Base-by-base conservation (phyloP, 1,140 invertebrate species). In the Psix sp. region DNA sequence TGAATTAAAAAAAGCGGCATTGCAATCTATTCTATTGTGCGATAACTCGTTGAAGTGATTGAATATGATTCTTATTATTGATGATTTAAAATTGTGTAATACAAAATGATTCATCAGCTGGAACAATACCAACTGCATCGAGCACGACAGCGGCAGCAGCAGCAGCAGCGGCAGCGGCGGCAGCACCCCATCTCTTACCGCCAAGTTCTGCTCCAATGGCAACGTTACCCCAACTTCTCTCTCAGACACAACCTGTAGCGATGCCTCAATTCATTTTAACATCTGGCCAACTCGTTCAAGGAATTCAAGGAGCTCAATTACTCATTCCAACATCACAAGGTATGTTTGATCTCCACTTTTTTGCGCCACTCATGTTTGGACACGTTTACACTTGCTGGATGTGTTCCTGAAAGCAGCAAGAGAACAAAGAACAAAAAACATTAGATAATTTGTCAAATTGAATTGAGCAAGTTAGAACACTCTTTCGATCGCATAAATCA, bases 261-360 rank as follows among this genome's bases (percentile, higher is more conserved):
- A 93, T 94, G 91, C 94, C 94, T 45, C 95, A 96, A 87, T 92
- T 96, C 65, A 96, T 97, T 81, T 90, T 97, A 72, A 94, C 94
- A 38, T 96, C 95, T 57, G 95, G 95, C 62, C 94, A 96, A 87
- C 90, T 96, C 77, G 92, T 95, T 42, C 94, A 96, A 86, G 94
- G 95, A 54, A 95, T 96, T 74, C 95, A 96, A 86, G 95, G 95
- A 6, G 95, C 95, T 62, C 95, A 97, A 84, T 90, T 97, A 49
- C 91, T 97, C 59, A 97, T 98, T 87, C 96, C 96, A 36, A 96
- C 95, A 13, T 95, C 95, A 29, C 95, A 96, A 92, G 95, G 96
- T 96, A 88, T 42, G 74, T 24, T 59, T 36, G 24, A 52, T 60
- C 36, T 62, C 15, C 36, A 33, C 21, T 56, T 35, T 16, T 54